Conservation (phyloP, 92 coral and sea anemone genomes). For the Siderastrea radians region DNA sequence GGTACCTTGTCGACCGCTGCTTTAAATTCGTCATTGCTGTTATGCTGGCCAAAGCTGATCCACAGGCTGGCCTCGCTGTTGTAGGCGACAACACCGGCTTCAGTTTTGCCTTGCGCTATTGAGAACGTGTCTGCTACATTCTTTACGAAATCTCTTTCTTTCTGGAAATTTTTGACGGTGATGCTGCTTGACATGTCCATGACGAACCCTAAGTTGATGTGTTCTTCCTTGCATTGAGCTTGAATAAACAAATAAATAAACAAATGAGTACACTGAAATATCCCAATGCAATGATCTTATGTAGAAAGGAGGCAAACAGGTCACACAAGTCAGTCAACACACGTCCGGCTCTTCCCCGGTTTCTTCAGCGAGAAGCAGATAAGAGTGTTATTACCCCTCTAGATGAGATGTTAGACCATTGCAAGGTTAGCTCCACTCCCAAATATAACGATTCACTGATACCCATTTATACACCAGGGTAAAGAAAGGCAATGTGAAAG, state of each 20-base stretch:
- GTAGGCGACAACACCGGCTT: constrained; percentile 78
- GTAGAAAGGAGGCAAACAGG: neutral
- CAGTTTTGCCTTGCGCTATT: constrained; percentile 64
- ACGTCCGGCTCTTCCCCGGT: no score
- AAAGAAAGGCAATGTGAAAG: no score
- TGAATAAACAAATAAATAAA: neutral
- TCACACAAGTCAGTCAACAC: no score
- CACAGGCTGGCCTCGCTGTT: constrained; percentile 65
- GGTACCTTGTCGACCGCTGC: constrained; percentile 74
- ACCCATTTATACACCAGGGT: no score
- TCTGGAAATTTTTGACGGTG: constrained; percentile 68
- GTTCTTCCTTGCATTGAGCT: constrained; percentile 36
- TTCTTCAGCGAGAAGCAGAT: no score
- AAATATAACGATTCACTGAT: no score
- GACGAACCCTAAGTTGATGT: constrained; percentile 71
- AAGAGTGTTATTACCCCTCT: no score
- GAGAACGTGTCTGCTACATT: constrained; percentile 74
- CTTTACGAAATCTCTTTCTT: constrained; percentile 85
- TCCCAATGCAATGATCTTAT: neutral
- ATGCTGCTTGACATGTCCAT: constrained; percentile 93
- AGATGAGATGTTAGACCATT: no score
- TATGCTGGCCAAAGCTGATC: constrained; percentile 48
- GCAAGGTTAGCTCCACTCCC: no score
- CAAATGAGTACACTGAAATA: neutral
- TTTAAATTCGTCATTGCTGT: constrained; percentile 50